These are phyloP conservation scores for Tipula vernalis DNA, from an alignment of 2,888 invertebrate species.

Conservation along the genomic window DNA sequence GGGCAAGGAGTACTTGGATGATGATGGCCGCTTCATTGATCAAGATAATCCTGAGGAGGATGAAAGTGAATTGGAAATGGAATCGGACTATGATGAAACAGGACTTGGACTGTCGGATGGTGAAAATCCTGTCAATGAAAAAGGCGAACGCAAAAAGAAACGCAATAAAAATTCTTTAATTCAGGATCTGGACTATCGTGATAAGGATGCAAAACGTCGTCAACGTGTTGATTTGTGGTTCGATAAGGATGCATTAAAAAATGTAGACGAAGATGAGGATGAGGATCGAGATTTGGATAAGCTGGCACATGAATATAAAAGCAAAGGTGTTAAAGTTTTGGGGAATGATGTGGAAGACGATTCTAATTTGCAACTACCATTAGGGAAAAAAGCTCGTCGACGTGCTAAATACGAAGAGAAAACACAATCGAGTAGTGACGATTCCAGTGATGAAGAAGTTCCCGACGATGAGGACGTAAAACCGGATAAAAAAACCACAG, in stretches of 20 bases:
- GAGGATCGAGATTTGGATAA: slow-evolving; percentile 79
- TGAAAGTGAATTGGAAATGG: slow-evolving; percentile 26
- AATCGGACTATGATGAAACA: slow-evolving; percentile 23
- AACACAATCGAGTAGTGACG: slow-evolving; percentile 7
- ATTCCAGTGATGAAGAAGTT: slow-evolving; percentile 39
- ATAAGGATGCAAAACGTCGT: slow-evolving; percentile 56
- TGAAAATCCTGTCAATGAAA: slow-evolving; percentile 38
- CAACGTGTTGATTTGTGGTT: slow-evolving; percentile 81
- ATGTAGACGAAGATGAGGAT: slow-evolving; percentile 68
- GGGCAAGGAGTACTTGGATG: slow-evolving; percentile 51
- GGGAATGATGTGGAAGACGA: slow-evolving; percentile 21
- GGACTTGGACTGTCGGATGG: slow-evolving; percentile 51
- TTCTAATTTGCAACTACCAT: slow-evolving; percentile 11
- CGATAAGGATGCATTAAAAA: slow-evolving; percentile 70
- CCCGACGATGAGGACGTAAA: slow-evolving; percentile 32
- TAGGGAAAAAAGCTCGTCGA: slow-evolving; percentile 31
- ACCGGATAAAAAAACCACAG: slow-evolving; percentile 16
- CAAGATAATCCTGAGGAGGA: slow-evolving; percentile 26
- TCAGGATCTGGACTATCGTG: slow-evolving; percentile 65
- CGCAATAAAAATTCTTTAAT: slow-evolving; percentile 52
- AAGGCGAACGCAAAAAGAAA: slow-evolving; percentile 31
- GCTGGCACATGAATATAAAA: slow-evolving; percentile 55
- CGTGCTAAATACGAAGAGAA: slow-evolving; percentile 24
- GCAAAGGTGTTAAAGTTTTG: slow-evolving; percentile 47
- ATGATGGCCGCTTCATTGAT: slow-evolving; percentile 50